A percentile compares a stretch with the other conserved stretches of the same genome.
Evolutionary conservation across 2,797 vertebrate species (phyloP).

Genomic region (Gymnothorax javanicus): DNA sequence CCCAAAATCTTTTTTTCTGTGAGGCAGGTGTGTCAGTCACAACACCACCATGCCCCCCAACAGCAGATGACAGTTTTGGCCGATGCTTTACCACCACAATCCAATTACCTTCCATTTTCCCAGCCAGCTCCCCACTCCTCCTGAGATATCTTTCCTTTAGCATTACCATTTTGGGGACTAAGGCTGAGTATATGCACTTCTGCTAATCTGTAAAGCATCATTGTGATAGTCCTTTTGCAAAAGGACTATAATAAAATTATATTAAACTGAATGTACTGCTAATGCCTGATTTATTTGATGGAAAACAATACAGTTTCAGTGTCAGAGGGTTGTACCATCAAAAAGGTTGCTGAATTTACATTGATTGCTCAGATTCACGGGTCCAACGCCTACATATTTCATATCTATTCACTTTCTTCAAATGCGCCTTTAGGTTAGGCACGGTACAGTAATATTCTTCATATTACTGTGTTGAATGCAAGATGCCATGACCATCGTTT

Average conservation of each 20-base stretch:
- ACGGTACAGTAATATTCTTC: too few species aligned
- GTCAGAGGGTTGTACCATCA: not conserved
- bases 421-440: not conserved
- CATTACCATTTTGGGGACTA: too few species aligned
- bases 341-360: not conserved
- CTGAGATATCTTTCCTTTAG: too few species aligned
- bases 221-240: too few species aligned
- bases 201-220: too few species aligned
- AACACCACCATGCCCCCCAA: not conserved
- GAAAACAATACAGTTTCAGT: not conserved
- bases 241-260: too few species aligned
- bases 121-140: too few species aligned
- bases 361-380: not conserved
- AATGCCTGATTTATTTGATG: not conserved
- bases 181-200: too few species aligned
- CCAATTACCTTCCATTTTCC: too few species aligned
- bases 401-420: not conserved
- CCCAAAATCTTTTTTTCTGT: too few species aligned
- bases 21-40: too few species aligned
- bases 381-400: not conserved
- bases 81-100: not conserved
- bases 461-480: not conserved
- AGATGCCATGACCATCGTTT: not conserved
- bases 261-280: not conserved
- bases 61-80: not conserved